Evolutionary conservation across 1,140 invertebrate species (phyloP), one percentile per base, ranked within the genome.

Genomic region (Anoplophora glabripennis): DNA sequence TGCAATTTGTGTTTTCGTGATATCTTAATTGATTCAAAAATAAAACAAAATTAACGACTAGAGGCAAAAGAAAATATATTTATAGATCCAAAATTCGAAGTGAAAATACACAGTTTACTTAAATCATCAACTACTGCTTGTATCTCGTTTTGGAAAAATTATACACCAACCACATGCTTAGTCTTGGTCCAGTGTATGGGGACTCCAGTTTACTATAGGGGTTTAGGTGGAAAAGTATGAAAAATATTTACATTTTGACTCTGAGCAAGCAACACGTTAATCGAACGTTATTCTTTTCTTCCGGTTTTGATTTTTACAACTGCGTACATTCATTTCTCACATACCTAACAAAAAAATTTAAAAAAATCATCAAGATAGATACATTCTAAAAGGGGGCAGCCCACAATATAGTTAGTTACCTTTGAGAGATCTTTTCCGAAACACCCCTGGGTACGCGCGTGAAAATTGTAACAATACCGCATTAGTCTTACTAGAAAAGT

Each of bases 341-440:
- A 71, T 71, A 64, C 69, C 66, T 69, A 65, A 65, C 56, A 55
- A 60, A 67, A 65, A 56, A 65, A 61, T 56, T 28, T 28, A 28
- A 28, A 28, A 64, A 48, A 53, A 65, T 62, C 10, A 64, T 53
- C 45, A 62, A 71, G 67, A 63, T 61, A 61, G 42, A 68, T 53
- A 71, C 71, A 75, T 73, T 73, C 72, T 75, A 75, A 74, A 65
- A 75, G 71, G 74, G 74, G 72, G 71, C 73, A 76, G 72, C 72
- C 70, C 71, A 76, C 68, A 75, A 74, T 72, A 73, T 69, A 73
- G 73, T 75, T 76, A 76, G 76, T 86, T 87, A 89, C 88, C 88
- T 89, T 89, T 89, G 85, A 90, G 88, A 84, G 88, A 90, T 88
- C 89, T 89, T 90, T 91, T 91, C 87, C 89, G 88, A 90, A 90